These are phyloP conservation scores for Pantelozetes paolii DNA, from an alignment of 2,888 invertebrate genomes.

Conservation along the genomic window DNA sequence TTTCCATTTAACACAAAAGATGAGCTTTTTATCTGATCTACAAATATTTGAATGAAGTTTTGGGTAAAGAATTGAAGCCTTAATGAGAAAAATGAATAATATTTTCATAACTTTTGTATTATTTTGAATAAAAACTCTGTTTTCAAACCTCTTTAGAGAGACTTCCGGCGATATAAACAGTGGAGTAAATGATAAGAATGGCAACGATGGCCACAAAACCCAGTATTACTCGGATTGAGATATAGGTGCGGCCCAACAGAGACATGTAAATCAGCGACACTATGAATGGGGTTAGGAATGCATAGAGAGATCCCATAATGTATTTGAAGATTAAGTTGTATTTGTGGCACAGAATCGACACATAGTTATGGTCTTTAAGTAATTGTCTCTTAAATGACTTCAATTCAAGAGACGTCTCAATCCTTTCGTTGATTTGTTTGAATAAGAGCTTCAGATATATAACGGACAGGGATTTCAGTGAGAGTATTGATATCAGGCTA, in stretches of 20 bases:
- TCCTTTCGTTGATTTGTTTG: not conserved
- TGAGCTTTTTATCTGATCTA: not conserved
- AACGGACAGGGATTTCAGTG: not conserved
- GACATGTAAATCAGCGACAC: not conserved
- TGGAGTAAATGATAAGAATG: not conserved
- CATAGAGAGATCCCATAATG: not conserved
- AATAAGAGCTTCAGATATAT: not conserved
- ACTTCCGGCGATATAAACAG: not conserved
- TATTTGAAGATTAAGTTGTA: slow-evolving; percentile 2
- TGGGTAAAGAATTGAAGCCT: not conserved
- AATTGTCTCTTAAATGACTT: not conserved
- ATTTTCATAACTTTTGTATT: too few relatives aligned
- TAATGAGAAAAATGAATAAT: not conserved
- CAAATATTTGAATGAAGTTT: not conserved
- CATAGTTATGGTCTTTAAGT: not conserved
- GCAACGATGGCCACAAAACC: not conserved
- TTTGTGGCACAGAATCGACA: not conserved
- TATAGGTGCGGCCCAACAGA: not conserved
- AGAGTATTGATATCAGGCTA: not conserved
- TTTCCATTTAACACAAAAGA: not conserved
- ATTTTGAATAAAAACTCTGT: too few relatives aligned
- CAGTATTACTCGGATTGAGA: not conserved
- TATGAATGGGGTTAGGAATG: not conserved
- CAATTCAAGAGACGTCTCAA: not conserved
- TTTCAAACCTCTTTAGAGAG: not conserved